Evolutionary conservation across 1,140 invertebrate species (phyloP), one percentile per base, ranked within the genome.

Genomic region (Centruroides sculpturatus): DNA sequence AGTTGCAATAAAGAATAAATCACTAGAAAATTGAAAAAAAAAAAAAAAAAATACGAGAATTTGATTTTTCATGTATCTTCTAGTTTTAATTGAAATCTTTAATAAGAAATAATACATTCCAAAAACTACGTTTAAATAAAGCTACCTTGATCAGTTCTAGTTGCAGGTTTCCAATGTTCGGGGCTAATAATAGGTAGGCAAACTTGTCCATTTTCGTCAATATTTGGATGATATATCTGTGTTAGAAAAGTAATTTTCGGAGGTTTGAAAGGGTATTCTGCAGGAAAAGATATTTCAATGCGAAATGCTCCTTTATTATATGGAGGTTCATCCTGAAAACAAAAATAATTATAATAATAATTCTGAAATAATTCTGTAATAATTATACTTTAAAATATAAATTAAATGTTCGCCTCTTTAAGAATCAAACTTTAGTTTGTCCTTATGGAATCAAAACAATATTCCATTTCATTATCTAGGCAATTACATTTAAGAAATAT

Each of bases 111-210:
- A 5, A 41, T 8, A 3, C 23, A 23, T 23, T 41, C 41, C 8
- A 41, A 41, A 41, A 41, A 41, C 8, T 41, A 8, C 3, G 41
- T 41, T 8, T 6, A 6, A 41, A 41, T 41, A 41, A 41, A 41
- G 5, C 8, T 8, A 94, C 91, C 92, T 85, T 99, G 95, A 77
- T 98, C 95, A 66, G 93, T 97, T 81, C 95, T 96, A 4, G 95
- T 99, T 54, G 95, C 95, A 61, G 96, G 96, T 77, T 99, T 99
- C 96, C 96, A 99, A 77, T 99, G 95, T 75, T 99, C 95, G 57
- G 95, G 87, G 75, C 85, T 91, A 67, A 98, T 95, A 57, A 99
- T 98, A 13, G 93, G 92, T 71, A 99, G 79, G 77, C 94, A 98
- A 5, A 96, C 90, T 75, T 98, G 93, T 3, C 96, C 96, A 70